phyloP scores from a whole-genome alignment of 2,888 invertebrate genomes.

The Epirrhoe tristata region DNA sequence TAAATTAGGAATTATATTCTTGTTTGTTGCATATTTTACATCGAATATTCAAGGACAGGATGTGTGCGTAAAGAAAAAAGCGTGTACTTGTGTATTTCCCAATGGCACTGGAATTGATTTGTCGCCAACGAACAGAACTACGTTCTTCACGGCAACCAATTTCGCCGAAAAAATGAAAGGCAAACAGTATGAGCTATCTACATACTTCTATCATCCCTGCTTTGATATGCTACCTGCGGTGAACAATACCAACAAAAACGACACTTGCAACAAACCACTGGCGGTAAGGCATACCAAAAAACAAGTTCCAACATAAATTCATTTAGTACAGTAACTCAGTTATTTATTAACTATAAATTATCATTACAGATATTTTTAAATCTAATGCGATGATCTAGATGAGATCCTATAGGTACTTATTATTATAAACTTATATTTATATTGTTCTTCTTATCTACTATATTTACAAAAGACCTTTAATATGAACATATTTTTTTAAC shows the following conservation, averaged over 20 bases:
- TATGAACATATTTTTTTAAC: no score
- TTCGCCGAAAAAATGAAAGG: slow-evolving; percentile 52
- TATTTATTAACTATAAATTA: no score
- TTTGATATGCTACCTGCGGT: slow-evolving; percentile 53
- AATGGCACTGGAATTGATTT: slow-evolving; percentile 82
- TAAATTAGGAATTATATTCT: slow-evolving; percentile 46
- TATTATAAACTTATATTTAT: no score
- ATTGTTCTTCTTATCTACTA: no score
- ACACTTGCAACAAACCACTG: slow-evolving; percentile 49
- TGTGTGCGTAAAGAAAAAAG: slow-evolving; percentile 64
- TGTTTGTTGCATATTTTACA: slow-evolving; percentile 48
- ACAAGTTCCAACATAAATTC: slow-evolving; percentile 14
- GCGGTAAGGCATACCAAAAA: slow-evolving; percentile 60
- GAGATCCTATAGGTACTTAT: no score
- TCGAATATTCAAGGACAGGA: slow-evolving; percentile 55
- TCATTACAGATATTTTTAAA: no score
- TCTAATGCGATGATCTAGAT: no score
- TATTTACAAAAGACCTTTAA: no score
- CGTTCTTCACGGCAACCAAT: slow-evolving; percentile 62
- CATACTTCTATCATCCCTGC: slow-evolving; percentile 78
- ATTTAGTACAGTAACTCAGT: no score
- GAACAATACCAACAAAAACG: slow-evolving; percentile 54
- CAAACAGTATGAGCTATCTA: slow-evolving; percentile 58
- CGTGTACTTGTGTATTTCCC: slow-evolving; percentile 75
- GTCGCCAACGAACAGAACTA: slow-evolving; percentile 57